Evolutionary conservation across 2,113 vertebrate species (phyloP), one percentile per base, ranked within the genome.

Genomic region (Solea solea): DNA sequence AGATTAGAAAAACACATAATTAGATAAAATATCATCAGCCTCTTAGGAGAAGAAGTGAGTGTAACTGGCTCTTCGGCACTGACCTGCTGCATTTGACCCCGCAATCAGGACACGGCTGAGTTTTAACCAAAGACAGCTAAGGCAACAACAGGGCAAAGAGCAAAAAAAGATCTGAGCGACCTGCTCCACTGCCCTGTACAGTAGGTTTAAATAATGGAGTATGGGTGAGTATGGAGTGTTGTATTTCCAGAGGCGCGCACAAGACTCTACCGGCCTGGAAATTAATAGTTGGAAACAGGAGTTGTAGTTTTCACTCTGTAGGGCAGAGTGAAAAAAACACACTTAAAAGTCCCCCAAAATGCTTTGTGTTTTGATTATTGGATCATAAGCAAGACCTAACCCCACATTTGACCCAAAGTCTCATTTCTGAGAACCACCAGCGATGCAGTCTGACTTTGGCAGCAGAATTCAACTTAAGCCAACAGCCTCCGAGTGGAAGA

Each of bases 151-250:
- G 74, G 60, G 34, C 64, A 74, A 50, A 64, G 48, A 53, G 73
- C 59, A 61, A 57, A 80, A 57, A 80, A 25, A 73, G 64, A 80
- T 61, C 44, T 53, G 41, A 46, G 70, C 0, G 44, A 65, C 69
- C 72, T 63, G 80, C 64, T 67, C 49, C 53, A 44, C 74, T 83
- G 77, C 81, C 81, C 77, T 53, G 44, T 72, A 16, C 55, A 52
- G 49, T 65, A 76, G 68, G 52, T 76, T 87, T 84, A 86, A 89
- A 86, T 90, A 85, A 85, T 88, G 75, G 65, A 86, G 70, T 65
- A 58, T 72, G 49, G 53, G 39, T n/a, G 15, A 42, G 57, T 21
- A 44, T 44, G 41, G 44, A 58, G 63, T 48, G 52, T 59, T 59
- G 60, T 46, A 69, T 74, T 80, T 70, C 71, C 48, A 60, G 67